Evolutionary conservation across 2,113 vertebrate species (phyloP), one percentile per base, ranked within the genome.

Genomic region (Neolamprologus sp.): DNA sequence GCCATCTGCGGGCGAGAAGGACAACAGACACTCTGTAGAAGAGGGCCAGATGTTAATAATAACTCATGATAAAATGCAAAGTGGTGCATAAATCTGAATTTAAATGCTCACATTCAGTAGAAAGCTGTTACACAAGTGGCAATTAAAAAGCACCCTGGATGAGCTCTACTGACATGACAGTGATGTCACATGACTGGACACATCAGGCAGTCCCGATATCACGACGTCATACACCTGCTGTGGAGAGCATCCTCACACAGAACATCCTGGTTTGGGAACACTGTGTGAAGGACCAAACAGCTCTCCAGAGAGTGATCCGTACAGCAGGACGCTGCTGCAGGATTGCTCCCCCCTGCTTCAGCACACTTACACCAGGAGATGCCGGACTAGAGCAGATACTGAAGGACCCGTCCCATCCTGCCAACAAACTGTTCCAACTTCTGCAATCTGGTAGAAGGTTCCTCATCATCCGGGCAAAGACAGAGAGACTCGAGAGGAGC

Each of bases 321-420:
- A 57, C 54, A 0, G 54, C 53, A 55, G 11, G 13, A 13, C 7
- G 21, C 21, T 55, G 21, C 53, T 55, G 2, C 53, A 26, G 21
- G 53, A 1, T 0, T 0, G 21, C 53, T 23, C 11, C 2, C 9
- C 51, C n/a, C n/a, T 1, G n/a, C 53, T 54, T 2, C 53, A 54
- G n/a, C 4, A 54, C 53, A 54, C 6, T n/a, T 54, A 54, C 51
- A 53, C 51, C 51, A 53, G 53, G 53, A 54, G n/a, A 54, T 54
- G n/a, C n/a, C 0, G 0, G 53, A 54, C n/a, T 0, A 1, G n/a
- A 54, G 47, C 47, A 53, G 51, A 53, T 4, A 53, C 19, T 53
- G 51, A 23, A 54, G 53, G n/a, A 7, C 53, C 53, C n/a, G 1
- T n/a, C 49, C 9, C 9, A 5, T 3, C 17, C 49, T n/a, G 53